Conservation (phyloP, 2,888 invertebrate species). For the Melanotus villosus region DNA sequence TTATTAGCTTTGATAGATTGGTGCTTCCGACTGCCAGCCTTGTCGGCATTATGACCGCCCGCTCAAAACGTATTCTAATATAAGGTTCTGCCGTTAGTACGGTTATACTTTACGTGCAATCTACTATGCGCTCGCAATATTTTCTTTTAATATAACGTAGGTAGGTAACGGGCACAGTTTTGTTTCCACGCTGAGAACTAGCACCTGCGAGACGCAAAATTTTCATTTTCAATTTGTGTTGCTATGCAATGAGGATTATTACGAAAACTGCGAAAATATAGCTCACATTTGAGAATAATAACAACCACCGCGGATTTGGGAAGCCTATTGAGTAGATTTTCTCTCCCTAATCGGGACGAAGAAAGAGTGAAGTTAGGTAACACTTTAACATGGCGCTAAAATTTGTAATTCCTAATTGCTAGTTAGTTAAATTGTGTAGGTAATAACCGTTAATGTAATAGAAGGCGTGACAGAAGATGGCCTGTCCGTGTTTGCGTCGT, state of each 20-base stretch:
- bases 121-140: slow-evolving; percentile 38
- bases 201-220: slow-evolving; percentile 59
- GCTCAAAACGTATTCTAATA: slow-evolving; percentile 29
- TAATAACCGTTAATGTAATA: slow-evolving; percentile 7
- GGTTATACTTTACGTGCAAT: slow-evolving; percentile 28
- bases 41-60: slow-evolving; percentile 39
- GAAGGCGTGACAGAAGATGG: slow-evolving; percentile 1
- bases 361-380: not conserved
- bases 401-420: not conserved
- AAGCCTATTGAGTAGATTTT: slow-evolving; percentile 16
- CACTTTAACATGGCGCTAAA: not conserved
- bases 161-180: slow-evolving; percentile 38
- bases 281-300: slow-evolving; percentile 29
- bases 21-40: slow-evolving; percentile 43
- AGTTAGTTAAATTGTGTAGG: not conserved
- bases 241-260: slow-evolving; percentile 48
- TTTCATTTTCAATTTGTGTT: slow-evolving; percentile 59
- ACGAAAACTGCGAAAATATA: slow-evolving; percentile 37
- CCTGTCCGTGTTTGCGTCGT: not conserved
- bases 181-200: slow-evolving; percentile 58
- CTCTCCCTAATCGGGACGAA: slow-evolving; percentile 5
- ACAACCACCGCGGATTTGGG: slow-evolving; percentile 11
- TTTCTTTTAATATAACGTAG: slow-evolving; percentile 49
- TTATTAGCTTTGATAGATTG: slow-evolving; percentile 44
- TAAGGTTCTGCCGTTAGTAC: slow-evolving; percentile 8